Evolutionary conservation across 2,113 vertebrate species (phyloP).

Genomic region (Pampusana beccarii): DNA sequence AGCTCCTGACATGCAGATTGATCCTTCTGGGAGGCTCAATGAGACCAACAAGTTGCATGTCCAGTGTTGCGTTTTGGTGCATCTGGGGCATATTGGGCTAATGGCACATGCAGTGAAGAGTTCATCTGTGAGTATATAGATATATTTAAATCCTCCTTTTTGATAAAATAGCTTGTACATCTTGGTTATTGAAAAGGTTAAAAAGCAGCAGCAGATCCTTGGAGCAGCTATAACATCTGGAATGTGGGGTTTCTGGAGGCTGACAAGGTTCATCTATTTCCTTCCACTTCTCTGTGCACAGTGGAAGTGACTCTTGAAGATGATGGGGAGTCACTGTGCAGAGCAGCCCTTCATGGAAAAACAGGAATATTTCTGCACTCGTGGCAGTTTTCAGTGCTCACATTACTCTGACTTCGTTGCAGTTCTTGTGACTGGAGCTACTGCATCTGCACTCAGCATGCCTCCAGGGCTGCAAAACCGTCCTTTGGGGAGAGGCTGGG

Average conservation of each 20-base stretch:
- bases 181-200: neutral
- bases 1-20: neutral
- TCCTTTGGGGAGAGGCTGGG: neutral
- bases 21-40: neutral
- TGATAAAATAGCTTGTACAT: neutral
- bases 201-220: neutral
- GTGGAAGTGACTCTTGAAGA: neutral
- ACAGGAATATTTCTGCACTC: neutral
- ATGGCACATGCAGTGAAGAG: neutral
- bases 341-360: neutral
- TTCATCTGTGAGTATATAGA: neutral
- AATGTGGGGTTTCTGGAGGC: neutral
- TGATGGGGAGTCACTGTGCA: neutral
- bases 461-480: neutral
- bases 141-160: neutral
- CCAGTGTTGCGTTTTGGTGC: neutral
- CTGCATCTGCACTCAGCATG: rapidly evolving
- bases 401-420: neutral
- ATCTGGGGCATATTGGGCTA: neutral
- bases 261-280: neutral
- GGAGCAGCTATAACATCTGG: neutral
- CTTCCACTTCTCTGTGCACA: neutral
- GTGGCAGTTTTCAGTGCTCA: neutral
- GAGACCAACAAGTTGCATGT: neutral
- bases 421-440: neutral